phyloP scores from a whole-genome alignment of 2,113 vertebrate species.

The Nycticryphes semicollaris region DNA sequence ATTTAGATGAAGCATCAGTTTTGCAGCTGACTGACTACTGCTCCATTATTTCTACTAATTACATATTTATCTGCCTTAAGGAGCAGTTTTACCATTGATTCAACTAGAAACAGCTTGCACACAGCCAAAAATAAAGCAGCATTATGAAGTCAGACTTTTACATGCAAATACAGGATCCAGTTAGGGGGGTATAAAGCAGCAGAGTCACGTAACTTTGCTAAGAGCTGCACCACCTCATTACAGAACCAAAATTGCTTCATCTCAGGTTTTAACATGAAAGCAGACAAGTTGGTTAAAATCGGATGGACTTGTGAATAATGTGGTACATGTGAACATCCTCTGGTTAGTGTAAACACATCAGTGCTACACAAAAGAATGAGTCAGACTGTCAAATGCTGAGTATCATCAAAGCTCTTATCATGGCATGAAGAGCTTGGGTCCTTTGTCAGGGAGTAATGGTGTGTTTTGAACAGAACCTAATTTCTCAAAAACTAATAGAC shows the following conservation, averaged over 20 bases:
- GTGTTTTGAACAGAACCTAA: neutral
- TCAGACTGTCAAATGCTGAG: neutral
- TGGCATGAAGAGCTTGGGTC: neutral
- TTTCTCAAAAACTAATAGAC: neutral
- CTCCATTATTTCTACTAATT: conserved; percentile 72
- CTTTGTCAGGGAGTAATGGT: neutral
- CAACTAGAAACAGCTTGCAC: conserved; percentile 58
- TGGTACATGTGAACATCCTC: neutral
- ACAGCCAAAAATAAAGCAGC: conserved; percentile 61
- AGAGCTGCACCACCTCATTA: neutral
- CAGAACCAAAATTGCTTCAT: neutral
- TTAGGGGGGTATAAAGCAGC: neutral
- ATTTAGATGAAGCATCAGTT: conserved; percentile 61
- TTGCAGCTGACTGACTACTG: conserved; percentile 66
- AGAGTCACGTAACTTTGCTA: neutral
- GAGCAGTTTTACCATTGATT: conserved; percentile 56
- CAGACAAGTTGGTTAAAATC: neutral
- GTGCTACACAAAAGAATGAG: neutral
- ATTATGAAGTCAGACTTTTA: conserved; percentile 55
- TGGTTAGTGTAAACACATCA: neutral
- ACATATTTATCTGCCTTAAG: conserved; percentile 70
- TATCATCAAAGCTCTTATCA: neutral
- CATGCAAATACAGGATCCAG: conserved; percentile 42
- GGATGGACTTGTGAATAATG: neutral
- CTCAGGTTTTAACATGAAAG: neutral